These are phyloP conservation scores for Asteroscopus sphinx DNA, from an alignment of 2,888 invertebrate species.

Conservation along the genomic window DNA sequence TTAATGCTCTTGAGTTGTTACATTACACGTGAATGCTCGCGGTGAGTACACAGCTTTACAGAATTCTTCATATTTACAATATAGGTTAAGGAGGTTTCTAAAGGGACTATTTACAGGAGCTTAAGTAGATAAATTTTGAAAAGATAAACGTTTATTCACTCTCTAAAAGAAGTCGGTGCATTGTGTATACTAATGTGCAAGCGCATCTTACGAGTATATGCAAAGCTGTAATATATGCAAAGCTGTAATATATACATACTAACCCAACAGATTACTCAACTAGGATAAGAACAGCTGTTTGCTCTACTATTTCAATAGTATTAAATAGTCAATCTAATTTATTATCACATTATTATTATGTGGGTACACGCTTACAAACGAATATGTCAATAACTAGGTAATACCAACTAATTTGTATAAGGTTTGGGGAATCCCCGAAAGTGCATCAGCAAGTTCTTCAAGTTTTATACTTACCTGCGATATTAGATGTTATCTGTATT, in stretches of 20 bases:
- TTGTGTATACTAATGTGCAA: neutral
- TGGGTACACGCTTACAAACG: conserved; percentile 40
- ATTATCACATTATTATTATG: conserved; percentile 55
- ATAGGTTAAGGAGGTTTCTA: neutral
- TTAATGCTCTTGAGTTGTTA: no score
- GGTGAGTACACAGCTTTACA: no score
- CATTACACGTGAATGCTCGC: no score
- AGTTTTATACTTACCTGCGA: no score
- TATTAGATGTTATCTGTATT: conserved; percentile 16
- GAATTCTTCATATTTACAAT: no score
- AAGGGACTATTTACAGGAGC: neutral
- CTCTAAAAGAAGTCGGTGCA: neutral
- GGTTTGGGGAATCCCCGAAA: neutral
- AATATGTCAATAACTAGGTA: no score
- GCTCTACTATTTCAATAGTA: conserved; percentile 9
- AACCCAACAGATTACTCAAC: neutral
- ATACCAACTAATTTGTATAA: conserved; percentile 8
- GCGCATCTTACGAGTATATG: neutral
- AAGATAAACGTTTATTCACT: neutral
- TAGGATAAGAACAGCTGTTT: conserved; percentile 11
- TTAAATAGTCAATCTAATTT: conserved; percentile 25
- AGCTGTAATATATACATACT: neutral
- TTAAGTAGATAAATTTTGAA: neutral
- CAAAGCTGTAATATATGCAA: neutral
- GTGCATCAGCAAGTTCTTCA: neutral